A percentile compares a stretch with the other conserved stretches of the same genome.
Conservation (phyloP, 2,797 vertebrate genomes). For the Epinephelus awoara region DNA sequence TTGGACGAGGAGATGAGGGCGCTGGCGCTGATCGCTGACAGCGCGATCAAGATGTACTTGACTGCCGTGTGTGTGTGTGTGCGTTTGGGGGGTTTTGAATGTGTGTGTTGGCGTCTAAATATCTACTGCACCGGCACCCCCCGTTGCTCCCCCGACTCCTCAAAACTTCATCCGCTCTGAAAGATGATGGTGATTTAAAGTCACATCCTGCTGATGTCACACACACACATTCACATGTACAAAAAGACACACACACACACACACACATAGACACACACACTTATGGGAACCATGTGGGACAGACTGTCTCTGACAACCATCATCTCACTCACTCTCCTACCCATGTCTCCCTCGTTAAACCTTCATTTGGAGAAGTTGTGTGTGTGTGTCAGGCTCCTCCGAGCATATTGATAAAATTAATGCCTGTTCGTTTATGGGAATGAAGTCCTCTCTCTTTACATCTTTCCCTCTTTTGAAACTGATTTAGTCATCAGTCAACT, state of each 20-base stretch:
- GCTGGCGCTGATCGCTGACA: conserved; percentile 86
- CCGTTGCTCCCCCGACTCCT: conserved; percentile 3
- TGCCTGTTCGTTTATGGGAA: conserved; percentile 60
- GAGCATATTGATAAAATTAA: conserved; percentile 75
- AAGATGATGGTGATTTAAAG: conserved; percentile 86
- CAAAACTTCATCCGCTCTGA: conserved; percentile 75
- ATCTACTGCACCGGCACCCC: conserved; percentile 45
- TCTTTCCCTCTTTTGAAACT: conserved; percentile 44
- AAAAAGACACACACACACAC: conserved; percentile 32
- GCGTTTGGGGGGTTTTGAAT: conserved; percentile 38
- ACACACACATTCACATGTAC: conserved; percentile 5
- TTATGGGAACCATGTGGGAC: conserved; percentile 94
- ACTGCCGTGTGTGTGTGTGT: conserved; percentile 74
- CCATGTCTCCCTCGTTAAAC: conserved; percentile 71
- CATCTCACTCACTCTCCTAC: conserved; percentile 70
- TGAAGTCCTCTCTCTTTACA: conserved; percentile 53
- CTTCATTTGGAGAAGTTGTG: conserved; percentile 53
- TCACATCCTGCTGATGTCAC: conserved; percentile 73
- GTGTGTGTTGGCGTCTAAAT: conserved; percentile 64
- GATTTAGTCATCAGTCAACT: conserved; percentile 78
- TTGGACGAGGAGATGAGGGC: conserved; percentile 67
- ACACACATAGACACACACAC: conserved; percentile 47
- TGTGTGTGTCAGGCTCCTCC: conserved; percentile 52
- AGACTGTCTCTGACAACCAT: conserved; percentile 88
- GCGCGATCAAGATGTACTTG: conserved; percentile 92